Evolutionary conservation across 2,113 vertebrate species (phyloP), one percentile per base, ranked within the genome.

Genomic region (Xyrauchen texanus): DNA sequence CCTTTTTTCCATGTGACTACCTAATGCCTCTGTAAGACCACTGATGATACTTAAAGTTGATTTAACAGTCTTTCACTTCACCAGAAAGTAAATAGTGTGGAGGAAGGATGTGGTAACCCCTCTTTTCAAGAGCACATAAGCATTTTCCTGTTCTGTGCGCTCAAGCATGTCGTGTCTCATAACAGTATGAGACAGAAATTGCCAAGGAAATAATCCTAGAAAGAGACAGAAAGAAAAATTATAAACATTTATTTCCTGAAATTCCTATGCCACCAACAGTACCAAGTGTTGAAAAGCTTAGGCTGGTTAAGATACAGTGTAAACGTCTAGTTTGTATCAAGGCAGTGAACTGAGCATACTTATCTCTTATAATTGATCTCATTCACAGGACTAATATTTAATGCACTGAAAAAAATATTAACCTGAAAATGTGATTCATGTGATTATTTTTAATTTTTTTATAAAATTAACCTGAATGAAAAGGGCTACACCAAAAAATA

Each of bases 61-160:
- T 46, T 4, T 61, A 49, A 49, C 15, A 61, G 15, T 3, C 10
- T 74, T 74, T 62, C 58, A 62, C 57, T 62, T 74, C 45, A 34
- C 9, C 11, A 74, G 11, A 62, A 62, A 61, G 16, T 49, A 6
- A 5, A 9, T 13, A 15, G 11, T 74, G 12, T 51, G 12, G 5
- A n/a, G 12, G 46, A 15, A 51, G 71, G 71, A 74, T 51, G 71
- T 51, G 71, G 71, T 74, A 51, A 51, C 34, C 60, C n/a, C 57
- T 15, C 57, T 13, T 8, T 62, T 49, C 8, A 47, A 16, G 12
- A 44, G 45, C 12, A 34, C 55, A 2, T 34, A 62, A 0, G 2
- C 4, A 21, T 74, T 34, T 74, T 74, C 46, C 15, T 21, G 15
- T 61, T 74, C 15, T 34, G 4, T 34, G 21, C 21, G 21, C 21